Evolutionary conservation across 2,797 vertebrate genomes (phyloP).

Genomic region (Falco biarmicus): DNA sequence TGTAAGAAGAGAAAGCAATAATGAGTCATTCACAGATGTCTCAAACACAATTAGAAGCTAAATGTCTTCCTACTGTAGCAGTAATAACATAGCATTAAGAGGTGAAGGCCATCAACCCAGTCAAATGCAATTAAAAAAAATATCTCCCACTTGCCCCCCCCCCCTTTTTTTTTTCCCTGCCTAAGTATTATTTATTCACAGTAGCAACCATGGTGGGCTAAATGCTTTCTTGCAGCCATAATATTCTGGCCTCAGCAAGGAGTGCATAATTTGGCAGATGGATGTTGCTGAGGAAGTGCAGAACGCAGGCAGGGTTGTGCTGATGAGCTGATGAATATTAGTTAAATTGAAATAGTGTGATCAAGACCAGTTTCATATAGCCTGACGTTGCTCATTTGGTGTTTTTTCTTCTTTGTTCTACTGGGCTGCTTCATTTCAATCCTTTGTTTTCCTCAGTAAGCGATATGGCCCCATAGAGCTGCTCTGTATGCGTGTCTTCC

Average conservation of each 20-base stretch:
- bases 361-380: not conserved
- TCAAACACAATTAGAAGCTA: constrained; percentile 9
- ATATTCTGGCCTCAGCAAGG: constrained; percentile 17
- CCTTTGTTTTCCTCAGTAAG: not conserved
- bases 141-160: not conserved
- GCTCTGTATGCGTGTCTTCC: not conserved
- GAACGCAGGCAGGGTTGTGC: not conserved
- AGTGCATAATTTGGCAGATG: constrained; percentile 5
- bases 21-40: constrained; percentile 37
- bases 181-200: constrained; percentile 13
- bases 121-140: not conserved
- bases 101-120: constrained; percentile 3
- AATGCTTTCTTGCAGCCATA: constrained; percentile 28
- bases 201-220: not conserved
- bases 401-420: not conserved
- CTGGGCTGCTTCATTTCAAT: not conserved
- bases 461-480: not conserved
- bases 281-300: not conserved
- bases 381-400: not conserved
- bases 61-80: constrained; percentile 30
- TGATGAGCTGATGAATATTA: not conserved
- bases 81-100: constrained; percentile 8
- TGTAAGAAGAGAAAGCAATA: not conserved
- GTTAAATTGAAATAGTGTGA: not conserved
- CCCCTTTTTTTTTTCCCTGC: not conserved